Evolutionary conservation across 2,888 invertebrate genomes (phyloP).

Genomic region (Leptopilina drosophilae): DNA sequence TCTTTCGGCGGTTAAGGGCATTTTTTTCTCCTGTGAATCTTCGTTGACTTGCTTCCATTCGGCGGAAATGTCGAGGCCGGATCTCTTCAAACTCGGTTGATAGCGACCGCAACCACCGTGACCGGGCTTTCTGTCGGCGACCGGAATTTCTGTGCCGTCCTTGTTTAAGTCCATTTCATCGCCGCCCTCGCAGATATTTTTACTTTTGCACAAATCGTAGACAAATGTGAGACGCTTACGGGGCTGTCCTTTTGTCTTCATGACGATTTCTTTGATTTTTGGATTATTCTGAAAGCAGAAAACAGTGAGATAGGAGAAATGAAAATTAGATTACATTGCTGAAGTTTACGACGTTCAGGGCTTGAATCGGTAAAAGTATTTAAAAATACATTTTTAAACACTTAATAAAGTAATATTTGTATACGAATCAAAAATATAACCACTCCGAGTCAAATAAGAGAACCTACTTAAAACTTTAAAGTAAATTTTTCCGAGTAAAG

Average conservation of each 20-base stretch:
- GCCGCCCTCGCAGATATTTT: constrained; percentile 98
- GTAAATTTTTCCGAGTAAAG: too few relatives aligned
- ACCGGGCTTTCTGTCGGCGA: constrained; percentile 81
- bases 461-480: too few relatives aligned
- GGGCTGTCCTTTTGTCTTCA: constrained; percentile 97
- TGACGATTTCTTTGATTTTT: constrained; percentile 95
- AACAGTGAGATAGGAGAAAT: background rate
- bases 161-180: constrained; percentile 97
- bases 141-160: constrained; percentile 81
- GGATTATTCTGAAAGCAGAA: constrained; percentile 84
- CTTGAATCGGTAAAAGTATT: too few relatives aligned
- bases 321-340: background rate
- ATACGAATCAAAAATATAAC: too few relatives aligned
- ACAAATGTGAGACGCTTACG: constrained; percentile 96
- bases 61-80: constrained; percentile 94
- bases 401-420: too few relatives aligned
- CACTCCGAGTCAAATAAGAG: too few relatives aligned
- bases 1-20: constrained; percentile 93
- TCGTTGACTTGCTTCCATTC: constrained; percentile 99
- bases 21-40: constrained; percentile 98
- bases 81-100: constrained; percentile 94
- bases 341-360: too few relatives aligned
- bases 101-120: constrained; percentile 99
- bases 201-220: constrained; percentile 98
- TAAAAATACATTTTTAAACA: too few relatives aligned